A percentile compares a stretch with the other conserved stretches of the same genome.
These are phyloP conservation scores for Drepanosiphum platanoidis DNA, from an alignment of 2,888 invertebrate species.

Conservation along the genomic window DNA sequence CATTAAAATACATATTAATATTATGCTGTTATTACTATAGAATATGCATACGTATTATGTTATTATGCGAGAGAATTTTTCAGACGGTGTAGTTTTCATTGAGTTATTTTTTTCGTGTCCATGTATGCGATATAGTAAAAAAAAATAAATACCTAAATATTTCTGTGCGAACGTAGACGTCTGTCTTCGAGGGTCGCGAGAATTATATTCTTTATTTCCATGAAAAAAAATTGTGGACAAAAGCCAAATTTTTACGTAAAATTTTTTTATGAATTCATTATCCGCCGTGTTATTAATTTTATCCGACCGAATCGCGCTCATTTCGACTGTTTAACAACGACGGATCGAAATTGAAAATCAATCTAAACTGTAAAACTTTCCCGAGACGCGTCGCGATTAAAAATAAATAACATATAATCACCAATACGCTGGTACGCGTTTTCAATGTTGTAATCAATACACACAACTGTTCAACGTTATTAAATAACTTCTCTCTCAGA, in stretches of 20 bases:
- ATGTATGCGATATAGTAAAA: too few species aligned
- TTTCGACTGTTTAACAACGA: too few species aligned
- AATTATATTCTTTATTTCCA: neutral
- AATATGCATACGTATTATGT: too few species aligned
- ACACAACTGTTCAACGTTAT: neutral
- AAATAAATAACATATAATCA: neutral
- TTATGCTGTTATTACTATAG: too few species aligned
- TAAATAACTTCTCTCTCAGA: neutral
- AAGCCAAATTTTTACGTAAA: neutral
- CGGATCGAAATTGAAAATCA: neutral
- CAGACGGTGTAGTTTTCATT: neutral
- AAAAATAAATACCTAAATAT: neutral
- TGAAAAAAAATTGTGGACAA: neutral
- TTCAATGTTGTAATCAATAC: neutral
- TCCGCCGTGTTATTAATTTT: neutral
- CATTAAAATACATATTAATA: too few species aligned
- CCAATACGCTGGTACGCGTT: too few species aligned
- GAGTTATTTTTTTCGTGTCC: neutral
- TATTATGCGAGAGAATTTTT: too few species aligned
- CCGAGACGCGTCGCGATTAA: neutral
- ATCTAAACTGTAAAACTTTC: neutral
- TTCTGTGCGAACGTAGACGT: neutral
- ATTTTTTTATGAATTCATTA: neutral
- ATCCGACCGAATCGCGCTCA: too few species aligned
- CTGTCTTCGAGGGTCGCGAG: neutral